phyloP scores from a whole-genome alignment of 2,797 vertebrate genomes.

The Salmo trutta region DNA sequence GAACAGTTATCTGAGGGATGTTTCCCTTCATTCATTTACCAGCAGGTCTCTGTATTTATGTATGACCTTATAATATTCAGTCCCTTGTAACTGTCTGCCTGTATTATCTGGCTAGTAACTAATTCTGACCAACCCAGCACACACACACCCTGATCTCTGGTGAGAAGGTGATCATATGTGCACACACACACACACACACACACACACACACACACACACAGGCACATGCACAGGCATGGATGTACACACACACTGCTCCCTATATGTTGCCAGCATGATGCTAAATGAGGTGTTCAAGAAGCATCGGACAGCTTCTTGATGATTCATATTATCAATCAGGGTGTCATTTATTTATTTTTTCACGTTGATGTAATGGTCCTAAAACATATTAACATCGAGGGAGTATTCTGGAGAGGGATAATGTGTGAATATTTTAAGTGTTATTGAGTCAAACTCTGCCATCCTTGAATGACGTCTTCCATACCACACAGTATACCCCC shows the following conservation, averaged over 20 bases:
- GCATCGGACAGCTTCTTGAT: slow-evolving; percentile 46
- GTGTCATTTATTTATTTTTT: slow-evolving; percentile 72
- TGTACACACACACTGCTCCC: neutral
- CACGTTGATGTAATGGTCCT: slow-evolving; percentile 74
- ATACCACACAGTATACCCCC: slow-evolving; percentile 38
- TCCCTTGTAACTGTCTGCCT: slow-evolving; percentile 35
- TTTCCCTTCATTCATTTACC: slow-evolving; percentile 38
- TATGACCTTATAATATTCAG: slow-evolving; percentile 11
- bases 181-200: neutral
- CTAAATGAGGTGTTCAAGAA: slow-evolving; percentile 67
- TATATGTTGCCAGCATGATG: slow-evolving; percentile 45
- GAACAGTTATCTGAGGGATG: slow-evolving; percentile 53
- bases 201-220: slow-evolving; percentile 5
- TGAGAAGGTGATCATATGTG: neutral
- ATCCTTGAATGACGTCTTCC: slow-evolving; percentile 67
- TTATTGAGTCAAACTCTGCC: slow-evolving; percentile 63
- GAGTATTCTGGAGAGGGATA: slow-evolving; percentile 53
- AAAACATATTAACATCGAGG: slow-evolving; percentile 77
- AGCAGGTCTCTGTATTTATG: slow-evolving; percentile 52
- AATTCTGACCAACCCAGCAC: slow-evolving; percentile 17
- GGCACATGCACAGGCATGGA: neutral
- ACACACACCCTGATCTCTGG: neutral
- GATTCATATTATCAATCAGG: slow-evolving; percentile 74
- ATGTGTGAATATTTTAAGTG: slow-evolving; percentile 50
- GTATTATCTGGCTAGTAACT: slow-evolving; percentile 41